Evolutionary conservation across 2,888 invertebrate species (phyloP).

Genomic region (Seladonia tumulorum): DNA sequence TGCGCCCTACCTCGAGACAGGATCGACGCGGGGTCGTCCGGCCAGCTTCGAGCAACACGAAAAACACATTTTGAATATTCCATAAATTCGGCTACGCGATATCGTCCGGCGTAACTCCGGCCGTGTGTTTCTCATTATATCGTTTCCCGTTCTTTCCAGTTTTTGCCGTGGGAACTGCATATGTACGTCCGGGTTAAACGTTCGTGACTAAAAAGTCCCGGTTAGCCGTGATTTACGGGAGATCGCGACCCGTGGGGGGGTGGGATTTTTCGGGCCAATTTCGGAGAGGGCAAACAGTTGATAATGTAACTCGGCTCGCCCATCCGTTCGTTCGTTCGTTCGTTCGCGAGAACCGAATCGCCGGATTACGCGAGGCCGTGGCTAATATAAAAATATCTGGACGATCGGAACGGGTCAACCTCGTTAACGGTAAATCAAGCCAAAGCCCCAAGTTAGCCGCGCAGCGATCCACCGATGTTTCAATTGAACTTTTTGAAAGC

Average conservation of each 20-base stretch:
- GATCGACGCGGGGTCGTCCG: neutral
- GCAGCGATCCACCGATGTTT: conserved; percentile 39
- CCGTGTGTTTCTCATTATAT: neutral
- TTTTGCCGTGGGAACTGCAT: neutral
- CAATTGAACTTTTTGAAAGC: conserved; percentile 45
- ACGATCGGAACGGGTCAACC: conserved; percentile 8
- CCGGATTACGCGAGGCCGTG: neutral
- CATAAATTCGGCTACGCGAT: neutral
- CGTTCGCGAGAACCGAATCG: neutral
- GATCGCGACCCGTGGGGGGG: neutral
- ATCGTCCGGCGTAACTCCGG: neutral
- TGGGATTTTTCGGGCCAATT: neutral
- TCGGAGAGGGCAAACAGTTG: neutral
- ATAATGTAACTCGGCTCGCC: neutral
- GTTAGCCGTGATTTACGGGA: neutral
- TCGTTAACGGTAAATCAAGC: conserved; percentile 28
- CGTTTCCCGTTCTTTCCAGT: neutral
- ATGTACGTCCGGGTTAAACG: neutral
- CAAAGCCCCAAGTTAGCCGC: conserved; percentile 10
- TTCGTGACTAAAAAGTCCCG: neutral
- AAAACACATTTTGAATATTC: conserved; percentile 8
- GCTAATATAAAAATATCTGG: conserved; percentile 2
- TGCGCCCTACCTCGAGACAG: neutral
- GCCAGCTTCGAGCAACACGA: neutral
- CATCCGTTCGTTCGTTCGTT: neutral